A percentile compares a stretch with the other conserved stretches of the same genome.
These are phyloP conservation scores for Aptenodytes forsteri DNA, from an alignment of 2,113 vertebrate species.

Conservation along the genomic window DNA sequence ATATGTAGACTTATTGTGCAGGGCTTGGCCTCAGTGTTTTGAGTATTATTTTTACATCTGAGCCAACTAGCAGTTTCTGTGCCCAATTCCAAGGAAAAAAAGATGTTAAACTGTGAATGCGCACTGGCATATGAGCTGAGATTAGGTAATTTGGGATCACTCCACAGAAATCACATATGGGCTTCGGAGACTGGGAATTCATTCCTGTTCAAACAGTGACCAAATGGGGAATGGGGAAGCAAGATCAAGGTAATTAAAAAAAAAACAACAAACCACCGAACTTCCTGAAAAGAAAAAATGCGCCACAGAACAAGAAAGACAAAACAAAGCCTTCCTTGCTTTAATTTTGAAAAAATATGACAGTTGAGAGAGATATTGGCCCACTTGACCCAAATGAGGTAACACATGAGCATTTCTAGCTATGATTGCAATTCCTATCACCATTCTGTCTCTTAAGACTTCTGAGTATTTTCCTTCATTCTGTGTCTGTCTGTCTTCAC, in stretches of 20 bases:
- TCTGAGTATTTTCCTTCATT: not conserved
- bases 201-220: conserved; percentile 66
- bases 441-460: not conserved
- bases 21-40: conserved; percentile 28
- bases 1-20: conserved; percentile 18
- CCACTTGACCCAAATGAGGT: not conserved
- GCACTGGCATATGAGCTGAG: conserved; percentile 55
- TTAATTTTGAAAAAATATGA: not conserved
- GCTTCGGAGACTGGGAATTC: conserved; percentile 67
- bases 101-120: conserved; percentile 65
- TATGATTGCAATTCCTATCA: not conserved
- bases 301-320: not conserved
- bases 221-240: not conserved
- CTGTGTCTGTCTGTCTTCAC: not conserved
- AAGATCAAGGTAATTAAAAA: conserved; percentile 20
- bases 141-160: conserved; percentile 66
- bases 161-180: conserved; percentile 67
- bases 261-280: not conserved
- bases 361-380: not conserved
- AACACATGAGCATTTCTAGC: not conserved
- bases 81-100: conserved; percentile 33
- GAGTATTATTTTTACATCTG: conserved; percentile 49
- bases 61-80: conserved; percentile 40
- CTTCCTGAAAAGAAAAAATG: not conserved
- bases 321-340: not conserved